Conservation (phyloP, 2,797 vertebrate genomes). For the Pseudomugil tenellus region DNA sequence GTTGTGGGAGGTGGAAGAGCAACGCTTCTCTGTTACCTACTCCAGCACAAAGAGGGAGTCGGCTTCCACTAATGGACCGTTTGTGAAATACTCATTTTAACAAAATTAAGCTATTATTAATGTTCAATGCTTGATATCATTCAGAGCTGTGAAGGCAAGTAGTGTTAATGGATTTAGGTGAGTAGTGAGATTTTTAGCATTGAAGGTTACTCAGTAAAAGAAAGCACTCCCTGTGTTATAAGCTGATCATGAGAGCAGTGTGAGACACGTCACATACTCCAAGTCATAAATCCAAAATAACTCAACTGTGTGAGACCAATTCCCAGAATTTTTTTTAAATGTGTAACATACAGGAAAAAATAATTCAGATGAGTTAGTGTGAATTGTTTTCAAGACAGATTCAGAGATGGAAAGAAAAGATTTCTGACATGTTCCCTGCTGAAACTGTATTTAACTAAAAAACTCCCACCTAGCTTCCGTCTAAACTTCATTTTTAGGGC, state of each 20-base stretch:
- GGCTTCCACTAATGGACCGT: slow-evolving; percentile 40
- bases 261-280: background rate
- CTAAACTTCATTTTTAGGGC: background rate
- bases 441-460: background rate
- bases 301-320: too few relatives aligned
- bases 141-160: slow-evolving; percentile 15
- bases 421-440: background rate
- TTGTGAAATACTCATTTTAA: slow-evolving; percentile 44
- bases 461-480: background rate
- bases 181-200: background rate
- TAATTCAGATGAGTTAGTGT: background rate
- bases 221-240: background rate
- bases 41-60: slow-evolving; percentile 59
- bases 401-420: background rate
- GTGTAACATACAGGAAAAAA: background rate
- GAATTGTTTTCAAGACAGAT: background rate
- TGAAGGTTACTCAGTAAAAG: background rate
- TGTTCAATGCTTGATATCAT: slow-evolving; percentile 37
- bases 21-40: slow-evolving; percentile 47
- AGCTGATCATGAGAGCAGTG: background rate
- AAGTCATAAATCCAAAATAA: too few relatives aligned
- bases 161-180: slow-evolving; percentile 7
- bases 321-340: background rate
- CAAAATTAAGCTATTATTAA: slow-evolving; percentile 42
- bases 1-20: slow-evolving; percentile 53